These are phyloP conservation scores for Ramphastos sulfuratus DNA, from an alignment of 2,113 vertebrate species.

Conservation along the genomic window DNA sequence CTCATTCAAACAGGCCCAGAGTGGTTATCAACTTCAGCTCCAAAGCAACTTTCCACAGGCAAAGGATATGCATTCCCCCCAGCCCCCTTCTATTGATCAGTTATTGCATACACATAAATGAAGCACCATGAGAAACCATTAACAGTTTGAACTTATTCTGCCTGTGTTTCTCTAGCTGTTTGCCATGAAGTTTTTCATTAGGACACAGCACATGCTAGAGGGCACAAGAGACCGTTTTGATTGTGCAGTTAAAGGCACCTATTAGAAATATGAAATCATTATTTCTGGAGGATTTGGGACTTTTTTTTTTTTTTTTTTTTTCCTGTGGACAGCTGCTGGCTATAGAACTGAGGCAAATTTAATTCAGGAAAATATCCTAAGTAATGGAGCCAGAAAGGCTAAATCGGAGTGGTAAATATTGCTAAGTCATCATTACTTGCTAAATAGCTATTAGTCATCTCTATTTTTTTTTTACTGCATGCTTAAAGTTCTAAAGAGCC, in stretches of 20 bases:
- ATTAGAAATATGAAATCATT: slow-evolving; percentile 81
- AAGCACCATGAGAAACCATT: neutral
- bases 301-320: slow-evolving; percentile 60
- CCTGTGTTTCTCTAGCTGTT: slow-evolving; percentile 3
- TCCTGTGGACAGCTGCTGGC: slow-evolving; percentile 78
- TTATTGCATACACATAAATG: neutral
- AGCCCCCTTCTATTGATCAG: neutral
- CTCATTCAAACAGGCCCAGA: neutral
- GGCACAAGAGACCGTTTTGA: slow-evolving; percentile 61
- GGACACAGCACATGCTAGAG: slow-evolving; percentile 25
- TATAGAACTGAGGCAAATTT: slow-evolving; percentile 76
- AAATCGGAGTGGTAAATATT: slow-evolving; percentile 77
- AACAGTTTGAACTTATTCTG: neutral
- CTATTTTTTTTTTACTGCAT: slow-evolving; percentile 61
- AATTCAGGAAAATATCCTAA: slow-evolving; percentile 76
- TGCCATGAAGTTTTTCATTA: neutral
- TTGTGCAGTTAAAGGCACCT: slow-evolving; percentile 60
- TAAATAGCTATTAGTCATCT: slow-evolving; percentile 80
- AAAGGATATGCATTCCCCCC: neutral
- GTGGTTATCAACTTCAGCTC: neutral
- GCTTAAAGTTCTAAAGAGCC: slow-evolving; percentile 63
- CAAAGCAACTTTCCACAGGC: neutral
- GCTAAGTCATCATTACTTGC: slow-evolving; percentile 79
- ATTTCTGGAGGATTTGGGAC: slow-evolving; percentile 69
- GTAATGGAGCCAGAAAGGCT: slow-evolving; percentile 75